phyloP scores from a whole-genome alignment of 2,888 invertebrate genomes.

The Trissolcus brochymenae region DNA sequence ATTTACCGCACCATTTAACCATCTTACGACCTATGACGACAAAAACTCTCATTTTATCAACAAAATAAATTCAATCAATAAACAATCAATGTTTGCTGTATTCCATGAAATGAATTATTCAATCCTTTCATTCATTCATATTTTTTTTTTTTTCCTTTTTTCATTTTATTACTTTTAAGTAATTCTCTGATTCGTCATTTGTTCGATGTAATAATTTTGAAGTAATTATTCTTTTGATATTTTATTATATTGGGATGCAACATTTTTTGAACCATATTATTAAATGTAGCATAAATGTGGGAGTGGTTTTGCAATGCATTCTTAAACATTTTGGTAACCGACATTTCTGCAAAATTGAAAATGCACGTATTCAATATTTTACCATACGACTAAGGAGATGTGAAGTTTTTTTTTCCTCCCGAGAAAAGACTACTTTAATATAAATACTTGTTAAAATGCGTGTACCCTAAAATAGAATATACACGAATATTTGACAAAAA shows the following conservation, averaged over 20 bases:
- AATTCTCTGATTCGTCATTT: too few species aligned
- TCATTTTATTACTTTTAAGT: too few species aligned
- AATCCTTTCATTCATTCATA: too few species aligned
- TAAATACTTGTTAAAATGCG: conserved; percentile 41
- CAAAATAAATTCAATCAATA: too few species aligned
- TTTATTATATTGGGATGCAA: not conserved
- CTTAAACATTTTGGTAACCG: conserved; percentile 25
- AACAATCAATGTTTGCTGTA: too few species aligned
- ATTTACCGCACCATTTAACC: conserved; percentile 67
- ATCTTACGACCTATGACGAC: conserved; percentile 62
- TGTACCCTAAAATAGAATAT: conserved; percentile 19
- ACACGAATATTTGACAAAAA: conserved; percentile 18
- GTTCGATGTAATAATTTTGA: too few species aligned
- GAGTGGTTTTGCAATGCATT: conserved; percentile 30
- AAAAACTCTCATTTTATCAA: not conserved
- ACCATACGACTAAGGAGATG: conserved; percentile 36
- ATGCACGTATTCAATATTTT: conserved; percentile 41
- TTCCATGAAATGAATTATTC: too few species aligned
- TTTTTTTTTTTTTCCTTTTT: too few species aligned
- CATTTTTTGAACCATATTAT: conserved; percentile 22
- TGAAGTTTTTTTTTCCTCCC: conserved; percentile 19
- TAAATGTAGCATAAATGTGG: conserved; percentile 20
- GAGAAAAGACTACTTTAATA: conserved; percentile 42
- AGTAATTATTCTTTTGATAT: not conserved
- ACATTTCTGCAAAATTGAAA: conserved; percentile 36